phyloP scores from a whole-genome alignment of 92 coral and sea anemone genomes.

The Parazoanthus swiftii region DNA sequence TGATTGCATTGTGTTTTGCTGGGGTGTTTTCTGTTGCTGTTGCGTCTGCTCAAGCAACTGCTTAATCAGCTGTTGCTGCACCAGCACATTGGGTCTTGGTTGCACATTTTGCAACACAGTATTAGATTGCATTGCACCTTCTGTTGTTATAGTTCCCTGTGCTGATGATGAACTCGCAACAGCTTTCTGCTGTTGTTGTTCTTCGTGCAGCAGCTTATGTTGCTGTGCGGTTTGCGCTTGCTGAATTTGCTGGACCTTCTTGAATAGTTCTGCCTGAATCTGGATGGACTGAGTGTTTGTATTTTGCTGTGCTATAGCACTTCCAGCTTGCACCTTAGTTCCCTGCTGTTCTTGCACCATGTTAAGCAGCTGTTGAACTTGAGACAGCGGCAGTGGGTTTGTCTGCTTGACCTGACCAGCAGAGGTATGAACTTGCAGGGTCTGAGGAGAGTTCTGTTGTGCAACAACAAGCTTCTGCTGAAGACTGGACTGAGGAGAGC shows the following conservation, averaged over 20 bases:
- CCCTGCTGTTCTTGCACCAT: constrained; percentile 44
- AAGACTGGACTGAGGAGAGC: background rate
- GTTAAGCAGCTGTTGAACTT: constrained; percentile 57
- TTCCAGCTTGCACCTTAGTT: constrained; percentile 27
- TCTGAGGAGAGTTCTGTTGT: constrained; percentile 49
- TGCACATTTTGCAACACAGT: constrained; percentile 56
- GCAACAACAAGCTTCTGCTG: constrained; percentile 46
- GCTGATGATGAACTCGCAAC: constrained; percentile 56
- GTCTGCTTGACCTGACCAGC: constrained; percentile 48
- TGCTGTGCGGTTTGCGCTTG: constrained; percentile 74
- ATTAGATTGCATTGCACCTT: constrained; percentile 51
- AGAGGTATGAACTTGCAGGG: constrained; percentile 52
- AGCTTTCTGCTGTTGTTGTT: constrained; percentile 62
- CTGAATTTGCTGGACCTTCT: constrained; percentile 70
- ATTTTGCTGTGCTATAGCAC: constrained; percentile 22
- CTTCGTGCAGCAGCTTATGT: constrained; percentile 67
- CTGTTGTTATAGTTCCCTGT: constrained; percentile 60
- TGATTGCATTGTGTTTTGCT: constrained; percentile 60
- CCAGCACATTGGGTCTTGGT: constrained; percentile 56
- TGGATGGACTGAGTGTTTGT: constrained; percentile 55
- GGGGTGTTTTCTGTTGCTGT: constrained; percentile 49
- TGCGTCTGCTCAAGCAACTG: constrained; percentile 73
- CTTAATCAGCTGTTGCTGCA: constrained; percentile 75
- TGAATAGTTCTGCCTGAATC: constrained; percentile 29
- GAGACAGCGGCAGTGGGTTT: constrained; percentile 46